Base-by-base conservation (phyloP, 2,888 invertebrate genomes). In the Apoda limacodes region DNA sequence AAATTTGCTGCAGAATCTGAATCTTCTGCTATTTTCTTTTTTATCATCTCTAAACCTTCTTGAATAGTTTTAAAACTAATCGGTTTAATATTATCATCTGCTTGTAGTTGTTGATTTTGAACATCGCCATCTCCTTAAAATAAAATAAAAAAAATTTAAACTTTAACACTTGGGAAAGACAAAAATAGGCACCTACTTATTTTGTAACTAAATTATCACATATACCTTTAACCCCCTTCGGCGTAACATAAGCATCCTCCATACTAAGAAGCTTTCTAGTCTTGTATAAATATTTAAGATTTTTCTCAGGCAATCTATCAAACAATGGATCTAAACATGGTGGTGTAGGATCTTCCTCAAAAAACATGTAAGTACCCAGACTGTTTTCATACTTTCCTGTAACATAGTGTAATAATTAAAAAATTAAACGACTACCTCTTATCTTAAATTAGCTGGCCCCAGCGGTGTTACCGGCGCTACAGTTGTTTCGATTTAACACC, bases 311-410 rank as follows among this genome's bases (percentile, higher is more conserved):
- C 6, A 82, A 58, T 34, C 82, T 72, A 45, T 86, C 85, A 56
- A 82, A 85, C 24, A 85, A 54, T 7, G 80, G 70, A 56, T 85
- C 85, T 5, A 48, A 45, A 11, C 61, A 48, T 22, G 60, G 48
- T 27, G 78, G 69, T 21, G 81, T 61, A 15, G 80, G 64, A 38
- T 86, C 83, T 47, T 85, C 85, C 54, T 87, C 85, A 55, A 92
- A 90, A 55, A 90, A 88, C 56, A 92, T 70, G 43, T 87, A 85
- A 9, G 91, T 91, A 11, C 91, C 92, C 36, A 88, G 58, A 5
- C 86, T 78, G 53, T 85, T 83, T 50, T 87, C 86, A 61, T 85
- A 89, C 28, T 82, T 82, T 10, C 91, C 92, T 85, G 58, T 48
- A 63, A 76, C n/a, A n/a, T n/a, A n/a, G n/a, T n/a, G n/a, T n/a